Evolutionary conservation across 2,113 vertebrate genomes (phyloP).

Genomic region (Stictonetta naevosa): DNA sequence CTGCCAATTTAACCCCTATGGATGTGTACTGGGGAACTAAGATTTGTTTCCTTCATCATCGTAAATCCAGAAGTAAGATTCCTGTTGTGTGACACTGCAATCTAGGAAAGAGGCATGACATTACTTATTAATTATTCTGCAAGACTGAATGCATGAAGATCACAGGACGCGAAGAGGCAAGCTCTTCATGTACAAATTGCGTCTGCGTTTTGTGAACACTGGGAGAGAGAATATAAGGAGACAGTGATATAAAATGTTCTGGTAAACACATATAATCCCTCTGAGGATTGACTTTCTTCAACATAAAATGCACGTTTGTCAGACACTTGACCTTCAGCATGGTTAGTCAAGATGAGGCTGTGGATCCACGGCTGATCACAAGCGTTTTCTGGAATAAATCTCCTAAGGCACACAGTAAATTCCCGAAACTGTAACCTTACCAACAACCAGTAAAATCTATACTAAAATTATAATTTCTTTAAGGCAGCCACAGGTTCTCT

Average conservation of each 20-base stretch:
- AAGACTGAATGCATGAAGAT: not conserved
- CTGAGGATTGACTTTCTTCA: not conserved
- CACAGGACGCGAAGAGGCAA: not conserved
- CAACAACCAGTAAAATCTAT: not conserved
- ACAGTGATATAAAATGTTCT: not conserved
- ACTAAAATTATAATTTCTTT: not conserved
- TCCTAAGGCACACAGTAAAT: not conserved
- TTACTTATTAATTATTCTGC: slow-evolving; percentile 32
- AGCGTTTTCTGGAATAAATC: not conserved
- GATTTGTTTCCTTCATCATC: not conserved
- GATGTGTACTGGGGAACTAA: not conserved
- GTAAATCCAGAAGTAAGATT: not conserved
- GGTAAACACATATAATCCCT: not conserved
- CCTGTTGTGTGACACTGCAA: not conserved
- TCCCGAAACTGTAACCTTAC: not conserved
- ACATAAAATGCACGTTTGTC: not conserved
- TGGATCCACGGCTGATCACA: not conserved
- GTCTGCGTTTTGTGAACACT: not conserved
- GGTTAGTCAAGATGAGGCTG: not conserved
- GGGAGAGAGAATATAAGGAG: not conserved
- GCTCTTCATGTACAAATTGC: not conserved
- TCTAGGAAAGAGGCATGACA: not conserved
- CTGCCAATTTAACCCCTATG: not conserved
- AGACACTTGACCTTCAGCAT: not conserved
- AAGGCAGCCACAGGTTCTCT: not conserved